A percentile compares a stretch with the other conserved stretches of the same genome.
These are phyloP conservation scores for Sarcophaga carnaria DNA, from an alignment of 2,888 invertebrate species.

Conservation along the genomic window DNA sequence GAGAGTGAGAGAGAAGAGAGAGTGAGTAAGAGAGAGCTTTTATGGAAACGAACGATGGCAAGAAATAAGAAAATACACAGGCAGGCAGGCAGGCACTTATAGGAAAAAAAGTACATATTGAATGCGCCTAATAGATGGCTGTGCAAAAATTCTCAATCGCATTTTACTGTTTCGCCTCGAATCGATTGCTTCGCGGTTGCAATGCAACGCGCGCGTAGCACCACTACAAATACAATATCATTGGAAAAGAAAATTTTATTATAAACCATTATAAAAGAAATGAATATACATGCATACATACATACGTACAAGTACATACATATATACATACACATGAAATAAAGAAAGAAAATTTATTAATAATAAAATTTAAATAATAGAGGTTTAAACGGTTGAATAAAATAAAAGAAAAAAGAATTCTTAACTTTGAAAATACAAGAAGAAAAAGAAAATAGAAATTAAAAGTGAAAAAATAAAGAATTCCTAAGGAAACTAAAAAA, in stretches of 20 bases:
- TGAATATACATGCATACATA: constrained; percentile 30
- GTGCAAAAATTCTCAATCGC: constrained; percentile 64
- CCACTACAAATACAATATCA: constrained; percentile 52
- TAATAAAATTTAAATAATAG: too few relatives aligned
- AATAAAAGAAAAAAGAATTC: not conserved
- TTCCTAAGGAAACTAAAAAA: not conserved
- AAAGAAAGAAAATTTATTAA: not conserved
- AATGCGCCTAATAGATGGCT: constrained; percentile 67
- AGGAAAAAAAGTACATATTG: constrained; percentile 33
- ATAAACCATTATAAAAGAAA: constrained; percentile 28
- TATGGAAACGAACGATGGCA: not conserved
- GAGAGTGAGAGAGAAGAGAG: constrained; percentile 10
- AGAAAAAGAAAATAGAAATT: not conserved
- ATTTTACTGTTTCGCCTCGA: constrained; percentile 70
- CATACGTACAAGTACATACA: constrained; percentile 37
- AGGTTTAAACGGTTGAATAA: too few relatives aligned
- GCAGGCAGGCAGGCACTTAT: constrained; percentile 6
- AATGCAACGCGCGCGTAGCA: constrained; percentile 69
- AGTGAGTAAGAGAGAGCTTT: constrained; percentile 11
- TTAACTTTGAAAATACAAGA: not conserved
- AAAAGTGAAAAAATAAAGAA: not conserved
- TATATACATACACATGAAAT: constrained; percentile 32
- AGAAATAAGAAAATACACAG: not conserved
- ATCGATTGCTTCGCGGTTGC: constrained; percentile 70
- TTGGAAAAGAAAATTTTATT: constrained; percentile 66